phyloP scores from a whole-genome alignment of 2,113 vertebrate genomes.

The Bucco capensis region DNA sequence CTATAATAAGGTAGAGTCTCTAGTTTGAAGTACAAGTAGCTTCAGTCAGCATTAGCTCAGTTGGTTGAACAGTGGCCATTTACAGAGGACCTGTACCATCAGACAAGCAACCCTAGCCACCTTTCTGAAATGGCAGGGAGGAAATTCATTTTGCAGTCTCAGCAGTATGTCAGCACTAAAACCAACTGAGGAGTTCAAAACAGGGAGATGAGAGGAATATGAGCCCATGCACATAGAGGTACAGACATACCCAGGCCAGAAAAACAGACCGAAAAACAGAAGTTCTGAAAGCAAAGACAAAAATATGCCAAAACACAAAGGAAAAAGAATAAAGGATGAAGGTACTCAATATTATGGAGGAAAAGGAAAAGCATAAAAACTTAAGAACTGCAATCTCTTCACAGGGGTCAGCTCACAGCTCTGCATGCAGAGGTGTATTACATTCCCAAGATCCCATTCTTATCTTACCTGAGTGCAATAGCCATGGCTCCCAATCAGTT shows the following conservation, averaged over 20 bases:
- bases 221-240: not conserved
- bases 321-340: not conserved
- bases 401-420: not conserved
- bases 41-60: too few relatives aligned
- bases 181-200: not conserved
- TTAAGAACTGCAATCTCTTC: not conserved
- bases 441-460: accelerated
- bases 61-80: too few relatives aligned
- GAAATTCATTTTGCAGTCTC: not conserved
- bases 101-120: too few relatives aligned
- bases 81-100: too few relatives aligned
- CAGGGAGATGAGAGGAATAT: not conserved
- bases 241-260: accelerated
- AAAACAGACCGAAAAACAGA: not conserved
- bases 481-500: slow-evolving; percentile 88
- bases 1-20: too few relatives aligned
- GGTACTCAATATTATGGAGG: not conserved
- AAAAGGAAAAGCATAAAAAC: not conserved
- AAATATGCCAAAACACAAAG: not conserved
- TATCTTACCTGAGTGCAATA: slow-evolving; percentile 91
- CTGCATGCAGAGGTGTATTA: not conserved
- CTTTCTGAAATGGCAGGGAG: too few relatives aligned
- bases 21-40: too few relatives aligned
- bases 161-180: not conserved
- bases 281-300: not conserved